These are phyloP conservation scores for Aurelia aurita DNA, from an alignment of 30 jellyfish, hydroid and myxozoan genomes.

Conservation along the genomic window DNA sequence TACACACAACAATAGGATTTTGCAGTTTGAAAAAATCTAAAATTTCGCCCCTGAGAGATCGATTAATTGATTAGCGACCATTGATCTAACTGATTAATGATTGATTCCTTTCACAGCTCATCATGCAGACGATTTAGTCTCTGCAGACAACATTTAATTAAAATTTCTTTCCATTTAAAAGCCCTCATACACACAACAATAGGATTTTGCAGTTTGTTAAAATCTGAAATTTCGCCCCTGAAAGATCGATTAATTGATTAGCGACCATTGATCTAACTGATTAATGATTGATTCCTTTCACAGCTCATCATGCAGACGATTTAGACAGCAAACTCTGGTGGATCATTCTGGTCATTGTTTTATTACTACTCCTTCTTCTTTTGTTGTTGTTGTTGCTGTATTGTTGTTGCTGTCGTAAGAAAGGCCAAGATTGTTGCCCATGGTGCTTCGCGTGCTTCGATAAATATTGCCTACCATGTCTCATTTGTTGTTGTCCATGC, in stretches of 20 bases:
- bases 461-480: constrained; percentile 86
- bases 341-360: constrained; percentile 84
- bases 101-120: constrained; percentile 15
- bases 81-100: too few relatives aligned
- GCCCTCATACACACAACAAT: too few relatives aligned
- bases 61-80: too few relatives aligned
- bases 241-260: too few relatives aligned
- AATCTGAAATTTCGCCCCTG: too few relatives aligned
- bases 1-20: too few relatives aligned
- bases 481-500: constrained; percentile 83
- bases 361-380: constrained; percentile 78
- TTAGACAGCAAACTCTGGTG: constrained; percentile 92
- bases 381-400: constrained; percentile 77
- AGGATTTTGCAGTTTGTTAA: too few relatives aligned
- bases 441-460: constrained; percentile 74
- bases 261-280: too few relatives aligned
- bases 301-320: constrained; percentile 58
- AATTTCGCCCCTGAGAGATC: too few relatives aligned
- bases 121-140: constrained; percentile 54
- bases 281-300: neutral
- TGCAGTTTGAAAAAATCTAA: too few relatives aligned
- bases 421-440: constrained; percentile 86
- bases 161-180: too few relatives aligned
- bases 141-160: too few relatives aligned
- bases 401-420: constrained; percentile 93